Conservation (phyloP, 2,797 vertebrate genomes). For the Lacerta viridis region DNA sequence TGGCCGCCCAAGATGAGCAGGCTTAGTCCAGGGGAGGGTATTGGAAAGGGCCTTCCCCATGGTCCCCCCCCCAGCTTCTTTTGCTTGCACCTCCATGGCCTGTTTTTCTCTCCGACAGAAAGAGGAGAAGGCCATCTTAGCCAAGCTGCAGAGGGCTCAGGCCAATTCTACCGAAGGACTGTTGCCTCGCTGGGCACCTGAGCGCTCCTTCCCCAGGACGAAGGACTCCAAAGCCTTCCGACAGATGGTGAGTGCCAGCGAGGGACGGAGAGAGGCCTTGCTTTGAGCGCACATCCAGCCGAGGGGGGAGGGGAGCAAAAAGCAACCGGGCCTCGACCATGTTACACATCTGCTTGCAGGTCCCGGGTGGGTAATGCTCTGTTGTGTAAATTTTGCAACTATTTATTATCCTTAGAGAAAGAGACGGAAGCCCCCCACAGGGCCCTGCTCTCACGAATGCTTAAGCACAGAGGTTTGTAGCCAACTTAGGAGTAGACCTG, state of each 20-base stretch:
- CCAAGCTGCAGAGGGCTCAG: constrained; percentile 91
- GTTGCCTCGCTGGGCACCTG: constrained; percentile 93
- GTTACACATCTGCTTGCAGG: background rate
- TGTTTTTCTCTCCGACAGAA: constrained; percentile 80
- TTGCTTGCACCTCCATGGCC: background rate
- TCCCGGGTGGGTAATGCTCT: background rate
- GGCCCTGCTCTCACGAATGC: background rate
- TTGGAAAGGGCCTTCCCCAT: background rate
- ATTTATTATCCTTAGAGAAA: background rate
- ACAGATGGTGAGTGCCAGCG: constrained; percentile 89
- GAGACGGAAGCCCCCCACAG: no score
- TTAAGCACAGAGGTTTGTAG: background rate
- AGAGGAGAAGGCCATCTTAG: constrained; percentile 96
- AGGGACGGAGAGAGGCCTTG: fast-evolving
- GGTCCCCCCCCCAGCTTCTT: background rate
- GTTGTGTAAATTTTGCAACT: background rate
- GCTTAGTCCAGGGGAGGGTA: background rate
- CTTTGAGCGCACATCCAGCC: background rate
- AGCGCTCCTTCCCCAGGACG: constrained; percentile 91
- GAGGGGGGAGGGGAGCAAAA: background rate
- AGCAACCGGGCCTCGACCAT: no score
- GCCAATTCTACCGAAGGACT: constrained; percentile 92
- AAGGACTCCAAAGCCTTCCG: constrained; percentile 98
- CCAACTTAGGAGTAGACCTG: no score
- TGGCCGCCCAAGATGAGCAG: no score